Evolutionary conservation across 1,140 invertebrate species (phyloP).

Genomic region (Drosophila orena): DNA sequence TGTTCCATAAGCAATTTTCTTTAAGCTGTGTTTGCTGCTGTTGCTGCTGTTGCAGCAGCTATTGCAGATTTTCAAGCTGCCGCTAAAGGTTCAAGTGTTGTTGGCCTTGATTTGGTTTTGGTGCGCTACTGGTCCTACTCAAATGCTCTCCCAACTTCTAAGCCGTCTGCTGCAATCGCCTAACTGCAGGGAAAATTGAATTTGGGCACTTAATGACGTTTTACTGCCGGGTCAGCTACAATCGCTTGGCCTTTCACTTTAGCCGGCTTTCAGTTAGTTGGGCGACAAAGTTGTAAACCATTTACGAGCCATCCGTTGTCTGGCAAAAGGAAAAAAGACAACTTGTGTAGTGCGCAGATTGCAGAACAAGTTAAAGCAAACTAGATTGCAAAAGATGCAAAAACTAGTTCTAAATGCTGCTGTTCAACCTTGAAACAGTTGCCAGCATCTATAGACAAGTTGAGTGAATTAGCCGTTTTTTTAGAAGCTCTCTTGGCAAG

Average conservation of each 20-base stretch:
- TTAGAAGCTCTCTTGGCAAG: not conserved
- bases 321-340: conserved; percentile 15
- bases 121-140: conserved; percentile 20
- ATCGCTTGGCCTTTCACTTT: conserved; percentile 53
- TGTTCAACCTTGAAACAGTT: conserved; percentile 21
- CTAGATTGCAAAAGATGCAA: conserved; percentile 21
- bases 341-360: conserved; percentile 71
- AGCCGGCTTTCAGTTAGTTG: conserved; percentile 65
- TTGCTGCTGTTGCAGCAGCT: conserved; percentile 1
- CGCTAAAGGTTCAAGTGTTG: not conserved
- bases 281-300: conserved; percentile 72
- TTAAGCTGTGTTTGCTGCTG: conserved; percentile 15
- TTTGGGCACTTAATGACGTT: conserved; percentile 65
- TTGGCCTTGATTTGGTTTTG: conserved; percentile 20
- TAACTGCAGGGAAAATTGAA: conserved; percentile 75
- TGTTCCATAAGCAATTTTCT: conserved; percentile 34
- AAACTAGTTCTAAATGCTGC: conserved; percentile 33
- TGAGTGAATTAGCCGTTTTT: not conserved
- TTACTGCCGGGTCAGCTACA: conserved; percentile 24
- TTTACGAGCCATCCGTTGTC: conserved; percentile 50
- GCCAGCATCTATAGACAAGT: conserved; percentile 6
- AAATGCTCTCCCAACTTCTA: conserved; percentile 32
- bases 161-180: conserved; percentile 43
- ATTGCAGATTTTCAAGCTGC: conserved; percentile 9
- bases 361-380: conserved; percentile 38